These are phyloP conservation scores for Barypeithes pellucidus DNA, from an alignment of 2,888 invertebrate genomes.

Conservation along the genomic window DNA sequence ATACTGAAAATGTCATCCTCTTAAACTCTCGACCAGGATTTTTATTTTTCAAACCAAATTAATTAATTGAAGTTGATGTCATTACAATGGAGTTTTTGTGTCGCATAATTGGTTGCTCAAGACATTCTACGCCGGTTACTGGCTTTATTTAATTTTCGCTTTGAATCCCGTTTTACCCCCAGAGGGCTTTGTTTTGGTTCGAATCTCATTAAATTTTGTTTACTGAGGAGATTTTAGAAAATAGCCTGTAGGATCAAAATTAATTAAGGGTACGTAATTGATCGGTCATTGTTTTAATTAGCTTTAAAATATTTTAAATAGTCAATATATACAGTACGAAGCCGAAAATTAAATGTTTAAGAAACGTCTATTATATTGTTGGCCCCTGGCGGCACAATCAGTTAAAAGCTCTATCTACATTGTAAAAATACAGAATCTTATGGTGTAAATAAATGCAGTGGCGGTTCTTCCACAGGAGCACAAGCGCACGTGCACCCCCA, in stretches of 20 bases:
- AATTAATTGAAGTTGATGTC: not conserved
- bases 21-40: no score
- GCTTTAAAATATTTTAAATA: conserved; percentile 13
- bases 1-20: no score
- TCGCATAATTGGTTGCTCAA: conserved; percentile 35
- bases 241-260: conserved; percentile 31
- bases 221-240: conserved; percentile 32
- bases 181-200: conserved; percentile 38
- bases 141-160: conserved; percentile 40
- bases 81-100: conserved; percentile 16
- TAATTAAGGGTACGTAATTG: conserved; percentile 35
- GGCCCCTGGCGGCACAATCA: no score
- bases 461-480: no score
- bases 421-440: no score
- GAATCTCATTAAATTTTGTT: conserved; percentile 49
- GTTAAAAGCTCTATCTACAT: no score
- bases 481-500: no score
- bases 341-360: no score
- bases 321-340: no score
- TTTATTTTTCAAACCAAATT: not conserved
- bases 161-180: conserved; percentile 27
- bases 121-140: conserved; percentile 28
- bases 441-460: no score
- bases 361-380: no score
- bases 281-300: conserved; percentile 13